These are phyloP conservation scores for Ochotona curzoniae DNA, from an alignment of 2,113 vertebrate genomes.

Conservation along the genomic window DNA sequence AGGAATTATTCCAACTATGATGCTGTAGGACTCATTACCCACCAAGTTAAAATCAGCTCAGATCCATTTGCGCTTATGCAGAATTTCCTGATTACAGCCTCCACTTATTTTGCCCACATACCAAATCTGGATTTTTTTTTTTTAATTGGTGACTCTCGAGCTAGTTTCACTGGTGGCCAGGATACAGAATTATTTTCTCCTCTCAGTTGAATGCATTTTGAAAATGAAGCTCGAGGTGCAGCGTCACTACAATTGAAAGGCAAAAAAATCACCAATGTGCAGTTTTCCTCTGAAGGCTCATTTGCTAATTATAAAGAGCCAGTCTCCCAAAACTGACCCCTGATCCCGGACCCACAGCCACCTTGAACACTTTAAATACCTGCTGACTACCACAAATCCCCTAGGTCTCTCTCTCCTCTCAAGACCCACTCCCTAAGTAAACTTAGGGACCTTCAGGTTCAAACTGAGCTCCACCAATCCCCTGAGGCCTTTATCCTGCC, in stretches of 20 bases:
- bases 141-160: constrained; percentile 48
- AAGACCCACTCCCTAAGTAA: too few species aligned
- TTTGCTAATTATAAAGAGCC: constrained; percentile 57
- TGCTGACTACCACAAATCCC: too few species aligned
- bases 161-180: constrained; percentile 42
- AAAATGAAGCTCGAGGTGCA: constrained; percentile 72
- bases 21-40: background rate
- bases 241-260: constrained; percentile 68
- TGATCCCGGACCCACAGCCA: too few species aligned
- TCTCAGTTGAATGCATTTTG: constrained; percentile 54
- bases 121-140: constrained; percentile 54
- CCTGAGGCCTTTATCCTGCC: too few species aligned
- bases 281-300: constrained; percentile 76
- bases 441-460: too few species aligned
- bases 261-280: constrained; percentile 75
- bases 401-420: too few species aligned
- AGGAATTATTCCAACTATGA: constrained; percentile 32
- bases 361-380: too few species aligned
- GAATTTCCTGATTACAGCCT: constrained; percentile 10
- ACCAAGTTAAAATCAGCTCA: constrained; percentile 58
- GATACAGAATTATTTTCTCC: constrained; percentile 54
- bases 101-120: background rate
- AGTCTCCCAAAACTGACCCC: too few species aligned
- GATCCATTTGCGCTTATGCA: constrained; percentile 48
- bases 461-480: too few species aligned